phyloP scores from a whole-genome alignment of 2,113 vertebrate species.

The Scomber scombrus region DNA sequence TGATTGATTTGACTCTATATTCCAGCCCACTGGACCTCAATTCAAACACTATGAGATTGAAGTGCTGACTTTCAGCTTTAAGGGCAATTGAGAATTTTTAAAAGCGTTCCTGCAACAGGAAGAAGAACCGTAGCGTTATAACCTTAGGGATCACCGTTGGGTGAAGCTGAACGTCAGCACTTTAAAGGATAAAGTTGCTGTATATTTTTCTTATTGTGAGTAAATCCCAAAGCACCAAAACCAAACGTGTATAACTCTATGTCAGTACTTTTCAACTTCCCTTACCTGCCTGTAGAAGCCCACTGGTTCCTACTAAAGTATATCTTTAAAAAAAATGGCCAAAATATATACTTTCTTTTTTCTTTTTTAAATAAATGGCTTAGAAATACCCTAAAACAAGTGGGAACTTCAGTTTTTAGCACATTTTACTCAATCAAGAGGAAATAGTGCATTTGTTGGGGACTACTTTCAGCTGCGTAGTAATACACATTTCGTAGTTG shows the following conservation, averaged over 20 bases:
- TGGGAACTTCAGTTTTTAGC: no score
- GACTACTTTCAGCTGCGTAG: no score
- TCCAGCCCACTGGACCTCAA: neutral
- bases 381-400: no score
- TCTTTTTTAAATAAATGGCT: no score
- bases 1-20: neutral
- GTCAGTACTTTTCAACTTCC: neutral
- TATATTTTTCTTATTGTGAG: neutral
- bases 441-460: no score
- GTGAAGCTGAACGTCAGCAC: neutral
- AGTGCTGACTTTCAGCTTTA: slow-evolving; percentile 9
- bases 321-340: neutral
- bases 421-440: no score
- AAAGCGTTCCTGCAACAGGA: neutral
- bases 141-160: neutral
- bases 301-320: neutral
- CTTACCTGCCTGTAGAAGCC: neutral
- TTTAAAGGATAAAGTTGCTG: slow-evolving; percentile 17
- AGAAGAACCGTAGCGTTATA: neutral
- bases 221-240: slow-evolving; percentile 1
- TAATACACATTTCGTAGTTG: no score
- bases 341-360: no score
- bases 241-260: neutral
- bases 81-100: slow-evolving; percentile 4
- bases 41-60: slow-evolving; percentile 9